Percentiles rank a stretch among this genome's conserved stretches.
Evolutionary conservation across 2,888 invertebrate genomes (phyloP).

Genomic region (Brachypterus glaber): DNA sequence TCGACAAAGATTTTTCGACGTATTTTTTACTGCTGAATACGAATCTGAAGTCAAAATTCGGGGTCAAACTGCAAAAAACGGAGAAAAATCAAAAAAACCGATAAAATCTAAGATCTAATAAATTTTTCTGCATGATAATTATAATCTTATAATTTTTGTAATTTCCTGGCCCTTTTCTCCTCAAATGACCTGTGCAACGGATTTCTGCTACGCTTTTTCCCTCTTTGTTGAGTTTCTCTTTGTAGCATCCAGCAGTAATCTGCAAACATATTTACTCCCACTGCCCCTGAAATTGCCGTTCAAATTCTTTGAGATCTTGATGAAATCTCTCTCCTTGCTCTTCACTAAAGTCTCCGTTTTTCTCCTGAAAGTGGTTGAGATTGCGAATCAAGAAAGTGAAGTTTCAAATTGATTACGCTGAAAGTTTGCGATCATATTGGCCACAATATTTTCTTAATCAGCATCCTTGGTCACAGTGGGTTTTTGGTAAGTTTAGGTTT

Average conservation of each 20-base stretch:
- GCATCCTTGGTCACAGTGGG: too few species aligned
- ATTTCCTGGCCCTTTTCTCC: background rate
- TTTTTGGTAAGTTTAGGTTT: too few species aligned
- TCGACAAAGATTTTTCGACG: too few species aligned
- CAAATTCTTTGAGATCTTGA: too few species aligned
- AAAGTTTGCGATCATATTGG: conserved; percentile 1
- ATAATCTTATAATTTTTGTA: background rate
- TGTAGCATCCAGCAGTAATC: conserved; percentile 1
- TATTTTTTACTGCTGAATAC: too few species aligned
- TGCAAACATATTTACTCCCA: conserved; percentile 1
- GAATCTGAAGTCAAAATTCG: too few species aligned
- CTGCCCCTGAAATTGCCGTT: too few species aligned
- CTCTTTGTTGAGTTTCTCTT: background rate
- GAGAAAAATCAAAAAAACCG: too few species aligned
- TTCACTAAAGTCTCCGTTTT: background rate
- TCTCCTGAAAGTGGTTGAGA: background rate
- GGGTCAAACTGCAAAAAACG: too few species aligned
- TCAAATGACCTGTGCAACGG: background rate
- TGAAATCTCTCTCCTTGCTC: background rate
- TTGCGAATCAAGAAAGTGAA: conserved; percentile 1
- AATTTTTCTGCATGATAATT: background rate
- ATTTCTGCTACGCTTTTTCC: background rate
- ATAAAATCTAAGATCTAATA: too few species aligned
- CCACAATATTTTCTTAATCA: too few species aligned
- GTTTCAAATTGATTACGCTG: background rate